Evolutionary conservation across 2,797 vertebrate species (phyloP).

Genomic region (Falco biarmicus): DNA sequence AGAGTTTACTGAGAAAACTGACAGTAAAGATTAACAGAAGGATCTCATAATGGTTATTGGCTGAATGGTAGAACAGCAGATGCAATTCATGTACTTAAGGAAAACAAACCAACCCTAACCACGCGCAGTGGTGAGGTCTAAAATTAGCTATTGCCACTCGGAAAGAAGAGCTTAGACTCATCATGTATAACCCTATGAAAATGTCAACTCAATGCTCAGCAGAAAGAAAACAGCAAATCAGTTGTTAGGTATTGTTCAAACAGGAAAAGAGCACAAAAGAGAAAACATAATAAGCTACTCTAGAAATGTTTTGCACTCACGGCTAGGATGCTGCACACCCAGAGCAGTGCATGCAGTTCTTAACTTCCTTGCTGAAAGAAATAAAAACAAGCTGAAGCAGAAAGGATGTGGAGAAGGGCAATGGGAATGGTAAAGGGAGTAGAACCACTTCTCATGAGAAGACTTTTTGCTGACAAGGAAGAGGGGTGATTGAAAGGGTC

Average conservation of each 20-base stretch:
- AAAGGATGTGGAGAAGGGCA: background rate
- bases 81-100: background rate
- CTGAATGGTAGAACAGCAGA: slow-evolving; percentile 4
- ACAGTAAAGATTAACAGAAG: background rate
- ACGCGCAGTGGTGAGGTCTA: background rate
- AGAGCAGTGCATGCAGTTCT: background rate
- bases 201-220: slow-evolving; percentile 34
- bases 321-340: background rate
- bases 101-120: slow-evolving; percentile 24
- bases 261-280: slow-evolving; percentile 1
- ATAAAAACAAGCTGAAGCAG: background rate
- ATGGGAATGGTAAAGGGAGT: background rate
- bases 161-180: slow-evolving; percentile 7
- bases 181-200: slow-evolving; percentile 10
- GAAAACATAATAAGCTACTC: background rate
- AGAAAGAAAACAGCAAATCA: slow-evolving; percentile 20
- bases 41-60: background rate
- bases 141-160: slow-evolving; percentile 35
- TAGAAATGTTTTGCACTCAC: background rate
- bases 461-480: background rate
- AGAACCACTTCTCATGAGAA: background rate
- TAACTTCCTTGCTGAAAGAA: background rate
- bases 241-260: slow-evolving; percentile 7
- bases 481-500: background rate
- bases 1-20: slow-evolving; percentile 18